Percentiles rank a stretch among this genome's conserved stretches.
Conservation (phyloP, 2,888 invertebrate species). For the Macaria liturata region DNA sequence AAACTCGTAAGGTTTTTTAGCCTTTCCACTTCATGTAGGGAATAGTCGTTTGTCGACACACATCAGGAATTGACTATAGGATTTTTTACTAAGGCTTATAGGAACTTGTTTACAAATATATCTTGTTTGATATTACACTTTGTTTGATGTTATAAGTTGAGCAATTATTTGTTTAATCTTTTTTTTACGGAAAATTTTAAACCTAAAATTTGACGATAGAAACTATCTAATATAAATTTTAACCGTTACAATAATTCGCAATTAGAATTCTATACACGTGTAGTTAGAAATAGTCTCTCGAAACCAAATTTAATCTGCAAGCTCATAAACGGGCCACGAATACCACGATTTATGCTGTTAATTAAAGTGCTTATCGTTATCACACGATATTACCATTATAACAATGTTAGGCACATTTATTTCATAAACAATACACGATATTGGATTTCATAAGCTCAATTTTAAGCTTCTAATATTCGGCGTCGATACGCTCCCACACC, state of each 20-base stretch:
- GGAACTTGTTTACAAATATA: too few relatives aligned
- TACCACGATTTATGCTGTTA: slow-evolving; percentile 14
- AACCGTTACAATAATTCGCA: too few relatives aligned
- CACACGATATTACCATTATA: slow-evolving; percentile 9
- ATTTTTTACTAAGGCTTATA: neutral
- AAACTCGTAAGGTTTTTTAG: slow-evolving; percentile 11
- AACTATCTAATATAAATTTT: too few relatives aligned
- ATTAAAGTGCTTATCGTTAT: slow-evolving; percentile 16
- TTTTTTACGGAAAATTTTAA: too few relatives aligned
- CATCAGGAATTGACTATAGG: slow-evolving; percentile 1
- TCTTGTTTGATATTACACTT: too few relatives aligned
- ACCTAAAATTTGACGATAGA: too few relatives aligned
- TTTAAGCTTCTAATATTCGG: slow-evolving; percentile 28
- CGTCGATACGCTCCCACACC: slow-evolving; percentile 31
- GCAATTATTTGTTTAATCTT: too few relatives aligned
- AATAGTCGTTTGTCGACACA: slow-evolving; percentile 6
- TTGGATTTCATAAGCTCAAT: slow-evolving; percentile 18
- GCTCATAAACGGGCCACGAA: slow-evolving; percentile 3
- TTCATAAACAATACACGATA: slow-evolving; percentile 22
- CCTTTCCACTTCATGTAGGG: slow-evolving; percentile 1
- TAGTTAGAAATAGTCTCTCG: too few relatives aligned
- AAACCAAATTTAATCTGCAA: neutral
- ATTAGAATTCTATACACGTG: too few relatives aligned
- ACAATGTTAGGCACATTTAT: slow-evolving; percentile 18
- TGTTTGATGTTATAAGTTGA: too few relatives aligned